Evolutionary conservation across 2,888 invertebrate genomes (phyloP), one percentile per base, ranked within the genome.

Genomic region (Ochropacha duplaris): DNA sequence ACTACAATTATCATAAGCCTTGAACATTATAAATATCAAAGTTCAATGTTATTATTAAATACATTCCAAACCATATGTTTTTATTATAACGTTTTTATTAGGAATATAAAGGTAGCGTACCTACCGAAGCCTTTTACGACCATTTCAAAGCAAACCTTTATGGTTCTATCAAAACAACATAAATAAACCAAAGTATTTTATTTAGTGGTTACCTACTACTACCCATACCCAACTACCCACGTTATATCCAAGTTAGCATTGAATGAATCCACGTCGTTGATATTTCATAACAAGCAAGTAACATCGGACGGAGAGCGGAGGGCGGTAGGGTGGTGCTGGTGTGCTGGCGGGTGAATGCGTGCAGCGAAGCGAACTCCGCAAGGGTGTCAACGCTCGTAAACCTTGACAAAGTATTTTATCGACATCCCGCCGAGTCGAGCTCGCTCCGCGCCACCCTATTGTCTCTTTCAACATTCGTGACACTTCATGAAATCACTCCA

Each of bases 391-490:
- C 77, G 78, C 83, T 87, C 86, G 86, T 87, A 87, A 87, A 88
- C 86, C 85, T 84, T 86, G 78, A 87, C 88, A 86, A 87, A 85
- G 88, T 89, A 89, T 90, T 88, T 83, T 84, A 87, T 85, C 85
- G 87, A 86, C 85, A 84, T 72, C 81, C 83, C 79, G 70, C 78
- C 75, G 78, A 70, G 75, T 76, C 68, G 71, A 70, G 70, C 76
- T 72, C 76, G 74, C 74, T 74, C 75, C 72, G 74, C 74, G 67
- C 84, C 81, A 78, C 88, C 87, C 89, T 86, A 86, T 88, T 86
- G 88, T 88, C 83, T 85, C 81, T 76, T 75, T 79, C 82, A 77
- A 83, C 84, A 81, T 82, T 83, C 79, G 84, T 82, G 84, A 87
- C 87, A 88, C 87, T 87, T 87, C 84, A 88, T 86, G 78, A 85